A percentile compares a stretch with the other conserved stretches of the same genome.
phyloP scores from a whole-genome alignment of 1,140 invertebrate species.

The Tetramorium parvispinum region DNA sequence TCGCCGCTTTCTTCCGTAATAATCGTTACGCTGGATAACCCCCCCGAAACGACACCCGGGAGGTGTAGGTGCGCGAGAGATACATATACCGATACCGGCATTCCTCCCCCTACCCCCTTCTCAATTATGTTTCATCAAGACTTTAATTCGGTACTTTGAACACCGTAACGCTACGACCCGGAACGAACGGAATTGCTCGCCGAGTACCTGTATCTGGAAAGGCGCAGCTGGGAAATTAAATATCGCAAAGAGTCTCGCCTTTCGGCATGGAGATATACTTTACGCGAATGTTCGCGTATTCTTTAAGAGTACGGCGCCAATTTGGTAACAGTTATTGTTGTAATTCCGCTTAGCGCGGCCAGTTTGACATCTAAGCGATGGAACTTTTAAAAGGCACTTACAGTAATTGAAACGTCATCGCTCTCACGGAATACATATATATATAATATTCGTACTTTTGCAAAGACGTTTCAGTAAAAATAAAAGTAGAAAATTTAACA shows the following conservation, averaged over 20 bases:
- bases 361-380: neutral
- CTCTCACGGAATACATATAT: neutral
- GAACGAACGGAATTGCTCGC: constrained; percentile 39
- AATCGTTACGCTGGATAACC: constrained; percentile 63
- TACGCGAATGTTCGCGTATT: neutral
- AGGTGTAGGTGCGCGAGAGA: constrained; percentile 19
- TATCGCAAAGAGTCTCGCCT: constrained; percentile 4
- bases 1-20: constrained; percentile 31
- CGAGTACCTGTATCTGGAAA: neutral
- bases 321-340: neutral
- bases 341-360: neutral
- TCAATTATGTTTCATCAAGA: constrained; percentile 58
- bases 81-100: constrained; percentile 30
- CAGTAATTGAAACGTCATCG: neutral
- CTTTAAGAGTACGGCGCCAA: neutral
- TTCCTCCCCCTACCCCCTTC: no score
- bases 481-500: neutral
- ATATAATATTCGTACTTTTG: neutral
- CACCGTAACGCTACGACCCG: constrained; percentile 50
- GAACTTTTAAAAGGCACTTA: neutral
- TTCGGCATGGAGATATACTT: neutral
- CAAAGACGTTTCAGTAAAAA: neutral
- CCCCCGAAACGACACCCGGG: neutral
- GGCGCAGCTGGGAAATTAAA: constrained; percentile 41
- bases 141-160: constrained; percentile 60